A percentile compares a stretch with the other conserved stretches of the same genome.
phyloP scores from a whole-genome alignment of 1,140 invertebrate species.

The Hydropsyche tenuis region DNA sequence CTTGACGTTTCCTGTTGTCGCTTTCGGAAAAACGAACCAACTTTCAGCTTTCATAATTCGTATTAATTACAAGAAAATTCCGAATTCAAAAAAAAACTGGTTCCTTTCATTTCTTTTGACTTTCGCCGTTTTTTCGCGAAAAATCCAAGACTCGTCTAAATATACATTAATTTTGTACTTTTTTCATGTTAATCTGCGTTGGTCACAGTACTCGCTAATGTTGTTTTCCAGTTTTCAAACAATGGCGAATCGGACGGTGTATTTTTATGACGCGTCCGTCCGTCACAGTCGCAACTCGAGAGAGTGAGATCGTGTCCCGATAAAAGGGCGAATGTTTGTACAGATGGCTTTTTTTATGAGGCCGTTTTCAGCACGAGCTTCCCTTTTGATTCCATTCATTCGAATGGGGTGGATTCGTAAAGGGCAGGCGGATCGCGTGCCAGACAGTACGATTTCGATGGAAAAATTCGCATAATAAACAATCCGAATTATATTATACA shows the following conservation, averaged over 20 bases:
- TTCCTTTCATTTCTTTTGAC: not conserved
- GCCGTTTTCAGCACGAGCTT: slow-evolving; percentile 30
- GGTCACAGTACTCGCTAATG: not conserved
- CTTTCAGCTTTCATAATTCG: not conserved
- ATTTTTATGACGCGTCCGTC: slow-evolving; percentile 46
- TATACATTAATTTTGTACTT: too few relatives aligned
- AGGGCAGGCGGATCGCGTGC: too few relatives aligned
- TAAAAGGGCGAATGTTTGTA: slow-evolving; percentile 43
- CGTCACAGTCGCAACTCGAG: slow-evolving; percentile 33
- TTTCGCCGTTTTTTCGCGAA: too few relatives aligned
- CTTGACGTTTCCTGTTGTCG: not conserved
- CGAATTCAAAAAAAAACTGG: not conserved
- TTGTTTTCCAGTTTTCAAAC: slow-evolving; percentile 20
- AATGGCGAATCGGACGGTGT: slow-evolving; percentile 28
- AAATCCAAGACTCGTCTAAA: too few relatives aligned
- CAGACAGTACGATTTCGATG: too few relatives aligned
- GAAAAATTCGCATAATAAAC: not conserved
- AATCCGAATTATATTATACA: not conserved
- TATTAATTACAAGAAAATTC: not conserved
- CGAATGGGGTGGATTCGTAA: not conserved
- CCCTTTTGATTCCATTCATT: slow-evolving; percentile 39
- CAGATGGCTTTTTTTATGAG: slow-evolving; percentile 46
- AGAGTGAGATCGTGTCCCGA: slow-evolving; percentile 44
- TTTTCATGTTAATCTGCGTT: too few relatives aligned
- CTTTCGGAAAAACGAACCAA: not conserved